Conservation (phyloP, 1,140 invertebrate genomes). For the Lordiphosa clarofinis region DNA sequence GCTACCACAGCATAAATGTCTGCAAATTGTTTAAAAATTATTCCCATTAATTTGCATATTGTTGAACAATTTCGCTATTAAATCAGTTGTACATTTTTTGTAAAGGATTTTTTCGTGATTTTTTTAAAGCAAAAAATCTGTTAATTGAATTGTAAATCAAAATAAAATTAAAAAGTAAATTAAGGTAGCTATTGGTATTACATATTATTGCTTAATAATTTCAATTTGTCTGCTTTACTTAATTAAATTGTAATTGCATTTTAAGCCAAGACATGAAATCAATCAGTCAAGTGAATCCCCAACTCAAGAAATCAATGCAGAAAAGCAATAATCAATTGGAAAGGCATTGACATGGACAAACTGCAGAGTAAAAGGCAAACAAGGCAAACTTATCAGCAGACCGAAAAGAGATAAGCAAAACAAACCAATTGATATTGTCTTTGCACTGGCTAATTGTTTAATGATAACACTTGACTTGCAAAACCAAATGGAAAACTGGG, state of each 20-base stretch:
- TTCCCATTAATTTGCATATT: slow-evolving; percentile 53
- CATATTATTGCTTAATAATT: no score
- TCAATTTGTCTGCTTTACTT: no score
- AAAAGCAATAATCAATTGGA: slow-evolving; percentile 9
- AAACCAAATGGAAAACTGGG: not conserved
- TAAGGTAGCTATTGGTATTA: no score
- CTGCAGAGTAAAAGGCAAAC: not conserved
- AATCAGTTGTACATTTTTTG: slow-evolving; percentile 66
- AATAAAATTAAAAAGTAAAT: no score
- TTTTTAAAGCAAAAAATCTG: no score
- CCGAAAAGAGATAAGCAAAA: slow-evolving; percentile 21
- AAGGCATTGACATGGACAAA: slow-evolving; percentile 32
- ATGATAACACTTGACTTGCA: slow-evolving; percentile 20
- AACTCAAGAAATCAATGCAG: slow-evolving; percentile 31
- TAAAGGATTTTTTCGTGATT: slow-evolving; percentile 7
- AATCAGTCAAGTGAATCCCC: slow-evolving; percentile 35
- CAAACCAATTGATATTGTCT: slow-evolving; percentile 23
- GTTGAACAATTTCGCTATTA: slow-evolving; percentile 54
- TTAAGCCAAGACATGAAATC: slow-evolving; percentile 20
- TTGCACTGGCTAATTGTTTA: slow-evolving; percentile 28
- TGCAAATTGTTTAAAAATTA: slow-evolving; percentile 53
- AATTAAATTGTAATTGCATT: slow-evolving; percentile 1
- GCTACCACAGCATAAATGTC: slow-evolving; percentile 2
- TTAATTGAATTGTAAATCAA: no score
- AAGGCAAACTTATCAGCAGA: slow-evolving; percentile 19